Conservation (phyloP, 2,888 invertebrate genomes). For the Horisme vitalbata region DNA sequence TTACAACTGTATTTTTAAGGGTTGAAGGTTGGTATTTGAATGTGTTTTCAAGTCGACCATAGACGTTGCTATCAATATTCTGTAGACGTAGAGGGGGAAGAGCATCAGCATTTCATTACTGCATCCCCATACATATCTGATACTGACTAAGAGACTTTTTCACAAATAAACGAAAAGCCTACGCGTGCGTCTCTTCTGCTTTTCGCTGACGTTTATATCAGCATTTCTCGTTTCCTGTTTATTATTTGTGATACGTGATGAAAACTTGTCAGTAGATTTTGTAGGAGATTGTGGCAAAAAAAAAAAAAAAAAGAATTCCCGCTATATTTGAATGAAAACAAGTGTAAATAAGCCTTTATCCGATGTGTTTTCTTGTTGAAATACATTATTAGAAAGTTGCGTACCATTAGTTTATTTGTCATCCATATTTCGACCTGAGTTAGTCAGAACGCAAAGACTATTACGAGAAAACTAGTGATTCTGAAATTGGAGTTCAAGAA, state of each 20-base stretch:
- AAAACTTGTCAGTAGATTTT: constrained; percentile 2
- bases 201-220: constrained; percentile 33
- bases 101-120: constrained; percentile 73
- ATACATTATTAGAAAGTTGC: no score
- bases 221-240: constrained; percentile 26
- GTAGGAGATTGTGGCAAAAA: no score
- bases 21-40: not conserved
- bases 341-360: no score
- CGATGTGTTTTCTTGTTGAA: no score
- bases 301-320: no score
- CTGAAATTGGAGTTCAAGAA: no score
- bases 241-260: constrained; percentile 31
- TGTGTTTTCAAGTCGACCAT: not conserved
- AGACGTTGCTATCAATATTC: constrained; percentile 69
- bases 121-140: constrained; percentile 47
- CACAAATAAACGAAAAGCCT: constrained; percentile 31
- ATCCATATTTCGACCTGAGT: no score
- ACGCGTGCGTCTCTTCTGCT: constrained; percentile 32
- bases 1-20: constrained; percentile 1
- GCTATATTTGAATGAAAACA: no score
- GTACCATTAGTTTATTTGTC: no score
- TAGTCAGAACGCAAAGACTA: no score
- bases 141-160: constrained; percentile 33
- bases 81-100: constrained; percentile 55
- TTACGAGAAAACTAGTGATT: no score